phyloP scores from a whole-genome alignment of 1,140 invertebrate species.

The Pachyrhynchus sulphureomaculatus region DNA sequence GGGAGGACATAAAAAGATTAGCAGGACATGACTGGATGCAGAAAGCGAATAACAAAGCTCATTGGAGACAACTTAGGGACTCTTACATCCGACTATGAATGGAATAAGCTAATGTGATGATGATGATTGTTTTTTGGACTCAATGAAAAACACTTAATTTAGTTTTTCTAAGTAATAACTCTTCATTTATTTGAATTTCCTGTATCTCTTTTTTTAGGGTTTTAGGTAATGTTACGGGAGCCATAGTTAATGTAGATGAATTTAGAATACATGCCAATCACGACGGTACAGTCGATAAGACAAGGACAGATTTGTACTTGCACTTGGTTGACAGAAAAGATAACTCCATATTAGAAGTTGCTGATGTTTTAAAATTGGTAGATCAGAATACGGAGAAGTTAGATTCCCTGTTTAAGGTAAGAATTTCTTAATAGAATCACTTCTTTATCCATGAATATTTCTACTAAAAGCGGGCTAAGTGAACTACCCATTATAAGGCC shows the following conservation, averaged over 20 bases:
- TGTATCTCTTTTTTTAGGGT: constrained; percentile 55
- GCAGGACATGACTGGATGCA: no score
- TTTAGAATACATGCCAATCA: constrained; percentile 90
- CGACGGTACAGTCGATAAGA: constrained; percentile 90
- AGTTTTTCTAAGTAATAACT: no score
- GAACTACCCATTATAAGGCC: no score
- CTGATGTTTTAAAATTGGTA: constrained; percentile 78
- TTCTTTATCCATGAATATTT: no score
- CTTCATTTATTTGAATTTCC: no score
- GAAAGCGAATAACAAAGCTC: no score
- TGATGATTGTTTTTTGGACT: no score
- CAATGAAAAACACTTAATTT: constrained; percentile 8
- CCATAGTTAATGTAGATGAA: constrained; percentile 92
- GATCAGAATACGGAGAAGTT: constrained; percentile 90
- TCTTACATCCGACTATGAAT: no score
- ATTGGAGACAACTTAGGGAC: no score
- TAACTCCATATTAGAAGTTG: constrained; percentile 88
- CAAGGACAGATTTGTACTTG: constrained; percentile 90
- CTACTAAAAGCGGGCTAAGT: no score
- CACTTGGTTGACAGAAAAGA: constrained; percentile 88
- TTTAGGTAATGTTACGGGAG: constrained; percentile 81
- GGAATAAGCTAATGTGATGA: no score
- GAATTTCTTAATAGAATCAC: not conserved
- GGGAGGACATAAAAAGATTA: no score
- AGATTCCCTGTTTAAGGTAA: constrained; percentile 82